Conservation (phyloP, 2,113 vertebrate genomes). For the Oxyruncus cristatus region DNA sequence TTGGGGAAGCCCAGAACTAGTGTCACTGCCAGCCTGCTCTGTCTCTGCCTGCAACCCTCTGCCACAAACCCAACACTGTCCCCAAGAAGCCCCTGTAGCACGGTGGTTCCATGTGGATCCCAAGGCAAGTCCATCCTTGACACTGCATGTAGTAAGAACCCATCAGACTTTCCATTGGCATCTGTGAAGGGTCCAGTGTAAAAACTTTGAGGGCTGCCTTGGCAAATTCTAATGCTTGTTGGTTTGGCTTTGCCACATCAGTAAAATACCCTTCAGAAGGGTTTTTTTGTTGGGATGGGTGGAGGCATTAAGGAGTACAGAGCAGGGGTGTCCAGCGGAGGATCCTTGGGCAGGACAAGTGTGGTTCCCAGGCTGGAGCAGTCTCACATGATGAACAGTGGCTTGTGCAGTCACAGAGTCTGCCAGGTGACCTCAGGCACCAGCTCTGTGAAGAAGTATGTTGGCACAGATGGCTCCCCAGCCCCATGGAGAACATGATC, state of each 20-base stretch:
- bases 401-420: not conserved
- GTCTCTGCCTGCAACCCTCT: not conserved
- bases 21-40: not conserved
- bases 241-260: not conserved
- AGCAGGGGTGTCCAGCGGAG: not conserved
- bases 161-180: not conserved
- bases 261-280: not conserved
- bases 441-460: not conserved
- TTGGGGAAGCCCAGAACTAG: not conserved
- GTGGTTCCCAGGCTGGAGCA: not conserved
- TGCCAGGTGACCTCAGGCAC: not conserved
- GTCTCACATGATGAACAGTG: not conserved
- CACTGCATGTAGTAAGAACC: not conserved
- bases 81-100: not conserved
- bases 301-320: not conserved
- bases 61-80: not conserved
- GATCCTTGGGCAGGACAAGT: not conserved
- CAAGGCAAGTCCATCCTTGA: not conserved
- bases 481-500: not conserved
- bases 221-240: not conserved
- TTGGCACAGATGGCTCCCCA: not conserved
- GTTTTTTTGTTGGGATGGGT: not conserved
- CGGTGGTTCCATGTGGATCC: not conserved
- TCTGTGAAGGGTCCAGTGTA: not conserved
- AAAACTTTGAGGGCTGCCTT: not conserved